A percentile compares a stretch with the other conserved stretches of the same genome.
Evolutionary conservation across 2,797 vertebrate genomes (phyloP).

Genomic region (Catamblyrhynchus diadema): DNA sequence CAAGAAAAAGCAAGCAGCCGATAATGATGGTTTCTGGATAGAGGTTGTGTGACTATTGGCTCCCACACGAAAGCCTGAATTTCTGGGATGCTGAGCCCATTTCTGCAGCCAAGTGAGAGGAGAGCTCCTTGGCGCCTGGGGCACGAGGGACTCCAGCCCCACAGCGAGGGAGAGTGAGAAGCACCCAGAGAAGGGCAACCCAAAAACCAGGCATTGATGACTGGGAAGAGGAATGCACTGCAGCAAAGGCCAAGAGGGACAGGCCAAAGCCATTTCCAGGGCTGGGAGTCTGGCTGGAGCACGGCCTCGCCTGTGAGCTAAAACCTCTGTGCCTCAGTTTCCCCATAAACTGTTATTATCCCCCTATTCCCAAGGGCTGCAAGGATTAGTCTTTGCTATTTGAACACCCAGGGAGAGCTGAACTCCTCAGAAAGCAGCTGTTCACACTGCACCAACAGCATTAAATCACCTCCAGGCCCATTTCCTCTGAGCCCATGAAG

Average conservation of each 20-base stretch:
- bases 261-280: neutral
- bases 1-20: slow-evolving; percentile 13
- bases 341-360: neutral
- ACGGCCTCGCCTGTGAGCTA: neutral
- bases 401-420: neutral
- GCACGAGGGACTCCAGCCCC: neutral
- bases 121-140: slow-evolving; percentile 12
- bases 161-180: neutral
- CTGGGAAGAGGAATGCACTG: neutral
- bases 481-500: neutral
- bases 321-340: neutral
- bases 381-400: neutral
- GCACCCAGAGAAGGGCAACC: neutral
- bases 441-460: neutral
- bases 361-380: neutral
- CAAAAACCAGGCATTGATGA: rapidly evolving
- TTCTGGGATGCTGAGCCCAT: slow-evolving; percentile 40
- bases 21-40: slow-evolving; percentile 62
- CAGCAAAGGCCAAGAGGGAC: neutral
- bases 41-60: slow-evolving; percentile 62
- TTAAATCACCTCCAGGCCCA: neutral
- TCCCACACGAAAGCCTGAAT: slow-evolving; percentile 45
- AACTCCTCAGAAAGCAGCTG: neutral
- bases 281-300: neutral
- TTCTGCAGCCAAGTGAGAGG: slow-evolving; percentile 55